These are phyloP conservation scores for Trematocara variabile DNA, from an alignment of 2,113 vertebrate genomes.

Conservation along the genomic window DNA sequence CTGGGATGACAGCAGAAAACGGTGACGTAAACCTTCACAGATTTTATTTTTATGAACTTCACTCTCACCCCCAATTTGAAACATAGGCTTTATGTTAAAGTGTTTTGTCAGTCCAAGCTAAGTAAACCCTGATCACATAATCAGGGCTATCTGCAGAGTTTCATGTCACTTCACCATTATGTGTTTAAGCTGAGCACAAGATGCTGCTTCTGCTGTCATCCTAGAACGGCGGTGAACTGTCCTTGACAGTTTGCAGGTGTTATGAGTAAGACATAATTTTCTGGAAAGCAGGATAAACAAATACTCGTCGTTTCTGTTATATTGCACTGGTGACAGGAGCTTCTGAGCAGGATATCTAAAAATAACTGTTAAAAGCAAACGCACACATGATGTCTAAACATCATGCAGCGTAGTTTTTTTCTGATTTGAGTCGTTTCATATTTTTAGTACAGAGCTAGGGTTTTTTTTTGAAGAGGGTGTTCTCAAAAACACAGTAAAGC, in stretches of 20 bases:
- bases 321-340: neutral
- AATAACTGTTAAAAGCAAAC: neutral
- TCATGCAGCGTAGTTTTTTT: neutral
- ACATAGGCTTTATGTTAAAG: neutral
- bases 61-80: neutral
- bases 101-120: neutral
- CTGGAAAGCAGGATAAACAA: neutral
- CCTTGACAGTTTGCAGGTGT: neutral
- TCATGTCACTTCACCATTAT: neutral
- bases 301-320: neutral
- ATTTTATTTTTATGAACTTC: neutral
- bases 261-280: neutral
- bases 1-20: neutral
- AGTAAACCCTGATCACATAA: neutral
- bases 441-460: neutral
- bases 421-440: neutral
- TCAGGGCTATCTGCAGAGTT: neutral
- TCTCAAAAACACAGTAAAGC: conserved; percentile 42
- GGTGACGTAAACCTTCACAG: neutral
- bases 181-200: neutral
- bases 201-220: neutral
- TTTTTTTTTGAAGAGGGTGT: neutral
- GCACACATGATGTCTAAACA: neutral
- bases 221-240: neutral
- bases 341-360: neutral